Evolutionary conservation across 2,113 vertebrate species (phyloP).

Genomic region (Gobiocypris rarus): DNA sequence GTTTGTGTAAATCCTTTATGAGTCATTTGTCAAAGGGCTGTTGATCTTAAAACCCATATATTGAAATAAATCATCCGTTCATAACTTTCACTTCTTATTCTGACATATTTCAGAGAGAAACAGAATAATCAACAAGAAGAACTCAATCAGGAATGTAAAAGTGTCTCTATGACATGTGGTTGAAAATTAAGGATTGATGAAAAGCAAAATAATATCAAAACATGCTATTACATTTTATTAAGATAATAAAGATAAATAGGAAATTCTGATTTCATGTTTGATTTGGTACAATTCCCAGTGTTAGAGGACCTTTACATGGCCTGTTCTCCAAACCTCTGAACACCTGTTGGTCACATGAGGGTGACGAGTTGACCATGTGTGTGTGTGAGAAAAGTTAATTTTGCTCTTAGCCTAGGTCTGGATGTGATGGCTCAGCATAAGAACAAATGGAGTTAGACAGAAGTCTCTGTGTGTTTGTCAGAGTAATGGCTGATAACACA

Average conservation of each 20-base stretch:
- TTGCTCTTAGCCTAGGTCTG: neutral
- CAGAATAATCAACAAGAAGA: neutral
- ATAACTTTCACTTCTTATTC: neutral
- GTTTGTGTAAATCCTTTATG: neutral
- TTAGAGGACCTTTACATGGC: neutral
- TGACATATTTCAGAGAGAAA: neutral
- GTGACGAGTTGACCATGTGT: conserved; percentile 11
- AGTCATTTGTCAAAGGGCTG: neutral
- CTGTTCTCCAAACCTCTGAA: neutral
- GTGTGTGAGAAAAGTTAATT: conserved; percentile 15
- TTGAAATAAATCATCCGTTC: neutral
- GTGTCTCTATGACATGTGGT: neutral
- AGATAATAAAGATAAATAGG: too few species aligned
- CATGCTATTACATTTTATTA: neutral
- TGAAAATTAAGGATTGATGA: neutral
- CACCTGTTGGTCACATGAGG: conserved; percentile 17
- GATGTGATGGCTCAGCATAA: conserved; percentile 24
- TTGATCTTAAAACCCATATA: neutral
- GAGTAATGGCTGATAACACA: conserved; percentile 14
- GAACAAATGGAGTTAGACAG: neutral
- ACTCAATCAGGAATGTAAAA: neutral
- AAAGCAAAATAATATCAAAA: neutral
- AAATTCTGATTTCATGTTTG: neutral
- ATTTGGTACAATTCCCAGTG: neutral
- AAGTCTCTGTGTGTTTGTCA: conserved; percentile 5